These are phyloP conservation scores for Tetramorium alpestre DNA, from an alignment of 1,140 invertebrate genomes.

Conservation along the genomic window DNA sequence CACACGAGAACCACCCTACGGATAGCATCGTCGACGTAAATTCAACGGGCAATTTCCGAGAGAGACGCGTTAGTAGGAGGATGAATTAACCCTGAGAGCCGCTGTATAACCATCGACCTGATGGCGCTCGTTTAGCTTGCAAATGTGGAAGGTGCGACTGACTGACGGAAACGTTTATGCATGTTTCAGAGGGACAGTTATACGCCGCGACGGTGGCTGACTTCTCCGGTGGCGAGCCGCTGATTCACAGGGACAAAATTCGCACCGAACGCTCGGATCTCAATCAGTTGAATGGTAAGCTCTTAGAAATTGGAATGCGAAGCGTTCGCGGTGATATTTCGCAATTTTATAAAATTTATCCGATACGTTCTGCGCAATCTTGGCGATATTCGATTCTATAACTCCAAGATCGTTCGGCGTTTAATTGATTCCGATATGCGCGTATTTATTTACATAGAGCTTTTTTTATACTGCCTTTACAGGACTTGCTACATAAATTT, in stretches of 20 bases:
- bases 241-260: conserved; percentile 95
- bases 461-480: background rate
- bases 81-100: conserved; percentile 59
- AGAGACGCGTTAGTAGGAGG: conserved; percentile 29
- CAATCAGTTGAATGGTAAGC: conserved; percentile 90
- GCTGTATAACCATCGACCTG: conserved; percentile 21
- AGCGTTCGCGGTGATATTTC: background rate
- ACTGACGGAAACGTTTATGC: conserved; percentile 65
- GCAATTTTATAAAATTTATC: background rate
- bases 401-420: background rate
- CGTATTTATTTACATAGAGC: background rate
- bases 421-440: conserved; percentile 1
- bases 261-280: conserved; percentile 94
- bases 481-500: background rate
- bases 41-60: conserved; percentile 56
- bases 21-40: conserved; percentile 21
- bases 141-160: conserved; percentile 25
- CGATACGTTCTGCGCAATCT: background rate
- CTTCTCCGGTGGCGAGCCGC: conserved; percentile 95
- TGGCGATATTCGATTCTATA: background rate
- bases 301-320: background rate
- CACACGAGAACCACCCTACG: conserved; percentile 6
- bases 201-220: conserved; percentile 98
- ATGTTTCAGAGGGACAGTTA: conserved; percentile 91
- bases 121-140: conserved; percentile 53